Evolutionary conservation across 2,888 invertebrate species (phyloP), one percentile per base, ranked within the genome.

Genomic region (Mythimna impura): DNA sequence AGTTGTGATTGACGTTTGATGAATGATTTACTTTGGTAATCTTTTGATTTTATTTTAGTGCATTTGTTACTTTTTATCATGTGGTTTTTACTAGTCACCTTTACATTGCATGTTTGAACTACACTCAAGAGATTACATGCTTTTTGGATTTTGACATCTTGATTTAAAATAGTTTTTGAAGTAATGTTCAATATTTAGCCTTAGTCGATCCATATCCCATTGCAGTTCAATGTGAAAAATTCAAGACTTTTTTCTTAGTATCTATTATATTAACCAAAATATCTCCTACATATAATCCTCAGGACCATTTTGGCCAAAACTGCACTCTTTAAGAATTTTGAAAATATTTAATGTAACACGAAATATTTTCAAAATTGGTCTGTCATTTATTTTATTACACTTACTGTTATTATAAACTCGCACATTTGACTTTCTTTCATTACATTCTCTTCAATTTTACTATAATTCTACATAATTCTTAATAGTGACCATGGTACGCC

Each of bases 1-100:
- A 50, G 30, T 22, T 10, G 0, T 67, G 64, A 79, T 71, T 68
- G 82, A 77, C 64, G 64, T 71, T 71, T 81, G 55, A 81, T 47
- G 60, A 71, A 64, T 77, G 40, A 66, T 60, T 73, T 17, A 61
- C 3, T 60, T 54, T 66, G 17, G 3, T 61, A 58, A 54, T 75
- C 10, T 43, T 55, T 60, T 64, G 34, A 67, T n/a, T 36, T 22
- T 14, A 40, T 61, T 57, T 43, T 1, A 8, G 0, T 73, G 43
- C 14, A 12, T 63, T 36, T 22, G 30, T 17, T 34, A 14, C 14
- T n/a, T 6, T 20, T 52, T 58, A 25, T 58, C 20, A 57, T 54
- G 17, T 20, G 30, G 12, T 58, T 63, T 66, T 50, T 63, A 9
- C 3, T 1, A 40, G 57, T 63, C 30, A 62, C 6, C 12, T 52